Evolutionary conservation across 2,888 invertebrate species (phyloP).

Genomic region (Cordilura impudica): DNA sequence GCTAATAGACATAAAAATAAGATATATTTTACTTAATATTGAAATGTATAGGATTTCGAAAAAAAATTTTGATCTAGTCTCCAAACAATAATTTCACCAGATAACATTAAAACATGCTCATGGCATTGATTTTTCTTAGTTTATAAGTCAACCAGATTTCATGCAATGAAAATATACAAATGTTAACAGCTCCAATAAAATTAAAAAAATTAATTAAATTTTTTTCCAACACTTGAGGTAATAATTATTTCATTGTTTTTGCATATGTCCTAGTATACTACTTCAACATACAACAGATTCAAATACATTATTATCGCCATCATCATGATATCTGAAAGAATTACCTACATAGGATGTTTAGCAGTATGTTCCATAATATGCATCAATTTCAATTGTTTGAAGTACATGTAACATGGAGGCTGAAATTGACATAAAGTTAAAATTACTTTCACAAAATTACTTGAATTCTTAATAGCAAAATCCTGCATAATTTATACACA

Average conservation of each 20-base stretch:
- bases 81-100: too few relatives aligned
- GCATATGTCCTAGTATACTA: constrained; percentile 30
- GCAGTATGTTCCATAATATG: constrained; percentile 57
- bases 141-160: too few relatives aligned
- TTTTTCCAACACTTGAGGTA: constrained; percentile 39
- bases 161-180: too few relatives aligned
- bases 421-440: constrained; percentile 76
- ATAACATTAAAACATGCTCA: too few relatives aligned
- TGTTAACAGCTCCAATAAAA: too few relatives aligned
- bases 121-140: too few relatives aligned
- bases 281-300: constrained; percentile 20
- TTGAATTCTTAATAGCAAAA: constrained; percentile 33
- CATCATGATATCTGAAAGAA: neutral
- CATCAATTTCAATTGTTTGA: constrained; percentile 72
- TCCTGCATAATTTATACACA: constrained; percentile 10
- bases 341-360: neutral
- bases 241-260: constrained; percentile 48
- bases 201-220: too few relatives aligned
- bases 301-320: neutral
- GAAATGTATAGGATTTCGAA: too few relatives aligned
- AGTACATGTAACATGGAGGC: constrained; percentile 54
- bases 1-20: too few relatives aligned
- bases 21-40: too few relatives aligned
- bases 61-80: too few relatives aligned
- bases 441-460: constrained; percentile 68